These are phyloP conservation scores for Nyctibius bracteatus DNA, from an alignment of 2,113 vertebrate genomes.

Conservation along the genomic window DNA sequence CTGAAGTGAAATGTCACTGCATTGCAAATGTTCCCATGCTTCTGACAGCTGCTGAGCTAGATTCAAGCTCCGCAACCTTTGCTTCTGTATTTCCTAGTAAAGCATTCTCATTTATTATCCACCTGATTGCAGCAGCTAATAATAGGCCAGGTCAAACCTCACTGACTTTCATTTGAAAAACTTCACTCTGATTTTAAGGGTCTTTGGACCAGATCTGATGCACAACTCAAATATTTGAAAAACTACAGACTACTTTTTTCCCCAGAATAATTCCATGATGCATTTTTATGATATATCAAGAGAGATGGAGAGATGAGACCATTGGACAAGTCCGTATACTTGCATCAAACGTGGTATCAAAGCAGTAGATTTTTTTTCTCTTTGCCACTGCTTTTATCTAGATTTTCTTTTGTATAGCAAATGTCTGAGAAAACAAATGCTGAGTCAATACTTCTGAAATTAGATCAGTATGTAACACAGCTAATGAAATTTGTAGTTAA, in stretches of 20 bases:
- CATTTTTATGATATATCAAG: background rate
- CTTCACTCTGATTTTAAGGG: background rate
- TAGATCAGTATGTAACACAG: background rate
- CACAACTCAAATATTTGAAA: background rate
- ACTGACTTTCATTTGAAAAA: background rate
- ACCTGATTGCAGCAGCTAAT: background rate
- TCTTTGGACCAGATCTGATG: background rate
- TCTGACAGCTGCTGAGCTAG: background rate
- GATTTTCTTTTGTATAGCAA: background rate
- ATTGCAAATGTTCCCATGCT: background rate
- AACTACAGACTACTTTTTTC: background rate
- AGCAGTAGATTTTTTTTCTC: background rate
- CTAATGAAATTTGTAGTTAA: conserved; percentile 38
- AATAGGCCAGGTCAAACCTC: background rate
- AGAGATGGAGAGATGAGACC: background rate
- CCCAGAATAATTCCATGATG: background rate
- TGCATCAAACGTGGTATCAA: background rate
- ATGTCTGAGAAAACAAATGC: background rate
- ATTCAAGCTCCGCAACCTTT: background rate
- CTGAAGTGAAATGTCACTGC: background rate
- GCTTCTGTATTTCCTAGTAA: background rate
- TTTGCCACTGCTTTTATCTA: background rate
- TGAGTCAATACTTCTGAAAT: conserved; percentile 2
- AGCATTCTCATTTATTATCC: background rate
- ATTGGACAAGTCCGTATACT: background rate